Base-by-base conservation (phyloP, 2,797 vertebrate genomes). In the Pipistrellus nathusii region DNA sequence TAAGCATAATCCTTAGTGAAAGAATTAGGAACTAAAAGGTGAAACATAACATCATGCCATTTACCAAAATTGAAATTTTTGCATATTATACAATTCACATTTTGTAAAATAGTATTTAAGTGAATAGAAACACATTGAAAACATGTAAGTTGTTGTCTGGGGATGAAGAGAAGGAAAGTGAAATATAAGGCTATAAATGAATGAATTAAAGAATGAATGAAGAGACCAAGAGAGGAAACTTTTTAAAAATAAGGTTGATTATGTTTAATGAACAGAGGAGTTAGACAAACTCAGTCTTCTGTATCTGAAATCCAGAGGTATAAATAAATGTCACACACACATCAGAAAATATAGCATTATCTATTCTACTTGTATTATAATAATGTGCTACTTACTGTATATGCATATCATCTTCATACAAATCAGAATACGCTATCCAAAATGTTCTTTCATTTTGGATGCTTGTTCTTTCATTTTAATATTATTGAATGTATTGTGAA, bases 61-160 rank as follows among this genome's bases (percentile, higher is more conserved):
- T 82, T 88, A 83, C 71, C 20, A 77, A 72, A 95, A 93, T 94
- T 90, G 72, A 93, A 93, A 59, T 41, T 48, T 94, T 81, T 88
- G 38, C 25, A 59, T 9, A 57, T 85, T 66, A 59, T 57, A 68
- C 5, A 75, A 71, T 85, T 85, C 32, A 46, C 8, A 72, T 84
- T 89, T 91, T 64, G 11, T 80, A 75, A 86, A 86, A 93, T 3
- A 46, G 69, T 27, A 85, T 71, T 84, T 21, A 91, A 69, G 80
- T 92, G 77, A 92, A 59, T 27, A 62, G 38, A 88, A 94, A 32
- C 11, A 51, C 20, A 69, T 51, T 82, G 55, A 64, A 41, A 80
- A 69, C 20, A 75, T 89, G 87, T 84, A 87, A 82, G 86, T 62
- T 69, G 6, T 78, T 92, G 30, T 21, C 57, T 72, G 5, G 12